Percentiles rank a stretch among this genome's conserved stretches.
These are phyloP conservation scores for Adrianichthys oophorus DNA, from an alignment of 2,797 vertebrate species.

Conservation along the genomic window DNA sequence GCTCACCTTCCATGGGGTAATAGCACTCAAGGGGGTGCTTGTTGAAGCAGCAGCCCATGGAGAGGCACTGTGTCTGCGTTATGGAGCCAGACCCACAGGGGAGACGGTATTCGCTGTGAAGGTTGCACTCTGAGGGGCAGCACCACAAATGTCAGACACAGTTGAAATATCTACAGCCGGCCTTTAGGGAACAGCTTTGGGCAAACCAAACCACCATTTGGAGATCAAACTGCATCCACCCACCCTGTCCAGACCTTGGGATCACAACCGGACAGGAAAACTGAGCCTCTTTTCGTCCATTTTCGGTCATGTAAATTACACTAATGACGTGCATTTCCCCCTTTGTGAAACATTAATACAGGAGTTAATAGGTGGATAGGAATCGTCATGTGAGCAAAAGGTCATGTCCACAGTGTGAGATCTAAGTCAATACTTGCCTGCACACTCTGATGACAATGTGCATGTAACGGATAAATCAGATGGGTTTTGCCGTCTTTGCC, in stretches of 20 bases:
- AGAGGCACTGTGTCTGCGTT: slow-evolving; percentile 63
- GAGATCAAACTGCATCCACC: slow-evolving; percentile 27
- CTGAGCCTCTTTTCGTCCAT: slow-evolving; percentile 54
- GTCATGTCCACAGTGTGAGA: slow-evolving; percentile 44
- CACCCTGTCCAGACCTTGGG: slow-evolving; percentile 56
- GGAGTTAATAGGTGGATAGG: slow-evolving; percentile 36
- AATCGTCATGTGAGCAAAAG: slow-evolving; percentile 45
- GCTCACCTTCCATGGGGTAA: slow-evolving; percentile 81
- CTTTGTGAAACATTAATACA: slow-evolving; percentile 53
- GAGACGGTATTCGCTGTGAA: slow-evolving; percentile 70
- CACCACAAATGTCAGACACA: slow-evolving; percentile 53
- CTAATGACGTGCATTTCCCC: slow-evolving; percentile 58
- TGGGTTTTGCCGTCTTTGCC: slow-evolving; percentile 59
- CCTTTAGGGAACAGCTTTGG: slow-evolving; percentile 25
- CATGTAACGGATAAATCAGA: slow-evolving; percentile 64
- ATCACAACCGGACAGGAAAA: slow-evolving; percentile 65
- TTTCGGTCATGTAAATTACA: slow-evolving; percentile 56
- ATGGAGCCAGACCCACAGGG: slow-evolving; percentile 63
- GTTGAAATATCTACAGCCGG: slow-evolving; percentile 55
- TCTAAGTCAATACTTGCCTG: slow-evolving; percentile 69
- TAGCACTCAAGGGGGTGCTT: slow-evolving; percentile 64
- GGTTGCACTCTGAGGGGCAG: slow-evolving; percentile 74
- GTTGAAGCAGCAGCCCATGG: slow-evolving; percentile 78
- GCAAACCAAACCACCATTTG: slow-evolving; percentile 40
- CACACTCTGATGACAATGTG: slow-evolving; percentile 70